A percentile compares a stretch with the other conserved stretches of the same genome.
Conservation (phyloP, 2,797 vertebrate genomes). For the Mallotus villosus region DNA sequence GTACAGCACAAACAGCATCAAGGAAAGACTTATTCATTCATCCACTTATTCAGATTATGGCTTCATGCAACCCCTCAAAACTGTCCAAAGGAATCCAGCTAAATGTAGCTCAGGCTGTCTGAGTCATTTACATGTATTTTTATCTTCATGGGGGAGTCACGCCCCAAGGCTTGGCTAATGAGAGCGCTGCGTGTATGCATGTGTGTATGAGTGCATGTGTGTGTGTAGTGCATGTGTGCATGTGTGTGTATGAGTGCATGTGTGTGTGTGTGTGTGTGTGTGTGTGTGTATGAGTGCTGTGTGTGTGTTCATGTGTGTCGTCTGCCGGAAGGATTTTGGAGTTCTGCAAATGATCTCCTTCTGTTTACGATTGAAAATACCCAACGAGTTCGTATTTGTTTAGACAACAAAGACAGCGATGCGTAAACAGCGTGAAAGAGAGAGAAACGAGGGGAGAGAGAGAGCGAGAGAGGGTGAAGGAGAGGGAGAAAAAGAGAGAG, state of each 20-base stretch:
- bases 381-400: constrained; percentile 35
- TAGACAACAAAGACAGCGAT: constrained; percentile 20
- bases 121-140: background rate
- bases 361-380: constrained; percentile 14
- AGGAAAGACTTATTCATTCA: background rate
- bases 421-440: background rate
- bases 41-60: background rate
- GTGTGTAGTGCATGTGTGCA: constrained; percentile 2
- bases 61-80: background rate
- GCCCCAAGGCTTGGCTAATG: too few relatives aligned
- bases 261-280: background rate
- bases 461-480: background rate
- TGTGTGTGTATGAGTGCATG: background rate
- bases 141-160: background rate
- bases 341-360: constrained; percentile 27
- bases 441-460: background rate
- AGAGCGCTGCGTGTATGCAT: too few relatives aligned
- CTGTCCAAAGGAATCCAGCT: background rate
- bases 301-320: background rate
- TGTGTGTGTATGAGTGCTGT: background rate
- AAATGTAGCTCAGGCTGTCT: background rate
- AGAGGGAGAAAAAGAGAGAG: background rate
- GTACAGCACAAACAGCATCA: background rate
- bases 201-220: too few relatives aligned
- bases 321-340: background rate